These are phyloP conservation scores for Mormyrops attenuatus DNA, from an alignment of 2,797 vertebrate genomes.

Conservation along the genomic window DNA sequence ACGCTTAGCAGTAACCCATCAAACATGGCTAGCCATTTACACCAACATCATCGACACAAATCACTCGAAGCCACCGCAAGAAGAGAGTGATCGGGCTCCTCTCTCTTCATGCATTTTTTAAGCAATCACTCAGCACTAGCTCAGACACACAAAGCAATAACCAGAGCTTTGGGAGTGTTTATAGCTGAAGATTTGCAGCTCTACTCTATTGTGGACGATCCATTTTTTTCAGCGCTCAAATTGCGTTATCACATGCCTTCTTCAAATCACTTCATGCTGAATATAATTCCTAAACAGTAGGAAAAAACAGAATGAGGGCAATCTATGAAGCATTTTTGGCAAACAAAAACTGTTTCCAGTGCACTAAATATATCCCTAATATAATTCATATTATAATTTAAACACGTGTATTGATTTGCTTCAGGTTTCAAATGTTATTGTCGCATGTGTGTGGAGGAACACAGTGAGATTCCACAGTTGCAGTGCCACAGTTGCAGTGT, in stretches of 20 bases:
- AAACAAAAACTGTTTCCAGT: not conserved
- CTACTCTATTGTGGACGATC: not conserved
- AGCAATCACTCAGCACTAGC: not conserved
- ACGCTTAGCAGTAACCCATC: not conserved
- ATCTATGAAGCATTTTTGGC: not conserved
- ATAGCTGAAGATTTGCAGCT: not conserved
- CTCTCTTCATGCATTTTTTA: not conserved
- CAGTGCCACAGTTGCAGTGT: not conserved
- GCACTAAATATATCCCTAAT: not conserved
- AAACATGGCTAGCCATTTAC: not conserved
- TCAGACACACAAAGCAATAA: not conserved
- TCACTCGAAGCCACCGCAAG: not conserved
- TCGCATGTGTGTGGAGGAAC: not conserved
- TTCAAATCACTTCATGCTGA: not conserved
- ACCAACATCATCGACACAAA: not conserved
- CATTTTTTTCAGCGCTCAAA: not conserved
- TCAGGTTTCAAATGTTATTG: not conserved
- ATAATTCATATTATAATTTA: not conserved
- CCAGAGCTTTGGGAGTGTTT: not conserved
- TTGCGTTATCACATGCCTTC: not conserved
- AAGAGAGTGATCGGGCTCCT: not conserved
- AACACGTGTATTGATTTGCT: not conserved
- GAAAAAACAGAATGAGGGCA: not conserved
- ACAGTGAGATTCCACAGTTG: not conserved
- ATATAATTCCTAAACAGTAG: not conserved